Conservation (phyloP, 2,888 invertebrate species). For the Amiota minor region DNA sequence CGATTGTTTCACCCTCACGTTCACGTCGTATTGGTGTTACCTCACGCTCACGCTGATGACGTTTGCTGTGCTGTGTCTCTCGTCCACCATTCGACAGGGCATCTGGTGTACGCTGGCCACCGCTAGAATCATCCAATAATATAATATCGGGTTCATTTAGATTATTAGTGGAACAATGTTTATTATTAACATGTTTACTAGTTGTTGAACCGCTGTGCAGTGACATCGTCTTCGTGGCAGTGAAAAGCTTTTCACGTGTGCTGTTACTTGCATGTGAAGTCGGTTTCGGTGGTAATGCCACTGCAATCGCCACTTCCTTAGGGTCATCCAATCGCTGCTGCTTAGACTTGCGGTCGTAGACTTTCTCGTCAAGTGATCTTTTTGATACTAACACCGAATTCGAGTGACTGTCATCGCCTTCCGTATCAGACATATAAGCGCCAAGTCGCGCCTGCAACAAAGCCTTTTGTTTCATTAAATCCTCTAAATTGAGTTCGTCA, state of each 20-base stretch:
- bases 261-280: conserved; percentile 25
- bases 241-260: conserved; percentile 46
- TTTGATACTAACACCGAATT: conserved; percentile 48
- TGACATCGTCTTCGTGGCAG: conserved; percentile 49
- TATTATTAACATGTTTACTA: conserved; percentile 73
- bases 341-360: conserved; percentile 30
- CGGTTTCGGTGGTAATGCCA: neutral
- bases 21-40: conserved; percentile 46
- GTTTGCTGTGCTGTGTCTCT: conserved; percentile 2
- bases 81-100: conserved; percentile 57
- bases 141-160: conserved; percentile 76
- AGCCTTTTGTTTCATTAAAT: conserved; percentile 91
- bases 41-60: conserved; percentile 58
- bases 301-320: neutral
- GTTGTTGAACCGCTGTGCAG: conserved; percentile 57
- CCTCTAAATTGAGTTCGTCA: conserved; percentile 90
- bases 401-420: conserved; percentile 75
- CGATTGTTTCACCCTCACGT: neutral
- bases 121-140: conserved; percentile 80
- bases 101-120: conserved; percentile 75
- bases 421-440: conserved; percentile 83
- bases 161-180: conserved; percentile 69
- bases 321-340: conserved; percentile 31
- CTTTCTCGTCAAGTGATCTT: conserved; percentile 39
- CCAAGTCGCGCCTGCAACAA: conserved; percentile 84